These are phyloP conservation scores for Seriola dumerili DNA, from an alignment of 2,113 vertebrate species.

Conservation along the genomic window DNA sequence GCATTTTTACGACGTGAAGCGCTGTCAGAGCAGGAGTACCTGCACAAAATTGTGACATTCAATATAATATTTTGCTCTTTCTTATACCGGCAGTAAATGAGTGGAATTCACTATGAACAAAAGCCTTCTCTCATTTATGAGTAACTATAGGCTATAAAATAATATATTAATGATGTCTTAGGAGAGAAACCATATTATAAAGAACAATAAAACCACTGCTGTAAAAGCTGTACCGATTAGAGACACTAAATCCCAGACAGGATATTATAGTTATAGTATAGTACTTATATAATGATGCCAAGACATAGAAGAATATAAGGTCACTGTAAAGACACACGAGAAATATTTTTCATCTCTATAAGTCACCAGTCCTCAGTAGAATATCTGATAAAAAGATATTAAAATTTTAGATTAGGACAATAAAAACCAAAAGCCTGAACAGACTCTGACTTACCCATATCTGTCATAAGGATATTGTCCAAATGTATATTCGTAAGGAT, in stretches of 20 bases:
- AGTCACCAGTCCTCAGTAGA: neutral
- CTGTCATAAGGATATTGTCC: conserved; percentile 94
- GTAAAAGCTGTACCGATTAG: neutral
- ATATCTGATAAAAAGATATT: neutral
- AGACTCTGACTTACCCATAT: conserved; percentile 82
- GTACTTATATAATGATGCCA: conserved; percentile 1
- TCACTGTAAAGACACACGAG: neutral
- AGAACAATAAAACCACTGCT: neutral
- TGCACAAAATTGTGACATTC: conserved; percentile 61
- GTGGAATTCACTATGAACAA: neutral
- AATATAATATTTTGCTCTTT: neutral
- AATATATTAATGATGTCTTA: conserved; percentile 1
- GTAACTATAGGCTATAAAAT: conserved; percentile 4
- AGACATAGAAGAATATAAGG: conserved; percentile 8
- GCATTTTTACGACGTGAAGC: conserved; percentile 94
- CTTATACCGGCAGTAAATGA: neutral
- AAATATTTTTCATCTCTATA: neutral
- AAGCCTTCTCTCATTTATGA: neutral
- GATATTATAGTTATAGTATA: neutral
- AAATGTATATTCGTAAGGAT: conserved; percentile 92
- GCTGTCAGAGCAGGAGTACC: conserved; percentile 92
- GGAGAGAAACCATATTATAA: neutral
- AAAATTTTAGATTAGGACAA: neutral
- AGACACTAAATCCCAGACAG: neutral
- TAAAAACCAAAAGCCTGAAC: neutral